Base-by-base conservation (phyloP, 2,888 invertebrate species). In the Chrysomela aeneicollis region DNA sequence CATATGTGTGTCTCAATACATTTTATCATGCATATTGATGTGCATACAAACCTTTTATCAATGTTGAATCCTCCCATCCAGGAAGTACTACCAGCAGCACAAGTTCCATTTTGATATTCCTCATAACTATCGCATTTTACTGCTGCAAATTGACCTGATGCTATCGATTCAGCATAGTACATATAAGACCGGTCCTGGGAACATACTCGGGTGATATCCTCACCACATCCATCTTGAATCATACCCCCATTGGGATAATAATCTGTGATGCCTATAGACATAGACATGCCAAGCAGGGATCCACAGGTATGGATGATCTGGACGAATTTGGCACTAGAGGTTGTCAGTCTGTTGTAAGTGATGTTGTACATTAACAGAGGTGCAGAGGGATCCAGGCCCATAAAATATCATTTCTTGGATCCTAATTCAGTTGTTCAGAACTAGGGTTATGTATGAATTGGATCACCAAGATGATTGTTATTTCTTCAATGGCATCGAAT, bases 161-260 rank as follows among this genome's bases (percentile, higher is more conserved):
- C 53, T 3, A 86, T 70, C 0, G 85, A 81, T 75, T 85, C 85
- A 2, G 81, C 80, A 65, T 80, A 84, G 67, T 83, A 85, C 22
- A 73, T 26, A 42, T 82, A 81, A 2, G 85, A 75, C 21, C 84
- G 77, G 0, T 71, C 69, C 72, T 86, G 86, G 1, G 85, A 72
- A 71, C 85, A 86, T 12, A 74, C 57, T 21, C 55, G 59, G 1
- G 35, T 21, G 5, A 53, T n/a, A 35, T 53, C 49, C 1, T 10
- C 4, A 1, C 5, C 18, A 66, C 82, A 82, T 30, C 81, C 81
- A 9, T 80, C 77, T 69, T 82, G 82, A 1, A 18, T 59, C 6
- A 17, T 50, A 8, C 82, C 82, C 9, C 80, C 81, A 68, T 82
- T 82, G 3, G 81, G 81, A 62, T 66, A 81, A 64, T 75, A 81